Evolutionary conservation across 2,888 invertebrate genomes (phyloP), one percentile per base, ranked within the genome.

Genomic region (Pharmacophagus antenor): DNA sequence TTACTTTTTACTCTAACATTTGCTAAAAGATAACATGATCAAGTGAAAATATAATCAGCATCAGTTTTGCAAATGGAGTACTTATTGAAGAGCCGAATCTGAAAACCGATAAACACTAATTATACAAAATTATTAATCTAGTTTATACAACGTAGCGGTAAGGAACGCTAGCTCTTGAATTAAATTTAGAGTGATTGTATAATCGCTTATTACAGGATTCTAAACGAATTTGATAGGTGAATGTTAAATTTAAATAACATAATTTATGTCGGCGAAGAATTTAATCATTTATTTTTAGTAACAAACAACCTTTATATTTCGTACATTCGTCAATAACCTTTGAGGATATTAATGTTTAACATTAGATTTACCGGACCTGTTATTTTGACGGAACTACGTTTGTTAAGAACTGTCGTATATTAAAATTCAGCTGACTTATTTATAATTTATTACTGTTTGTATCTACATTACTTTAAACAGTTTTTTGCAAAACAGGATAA

Each of bases 111-210:
- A 46, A 21, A 21, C 21, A 18, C 17, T 46, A 21, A 46, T 46
- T 46, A 46, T 21, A 46, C 46, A 17, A 46, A 46, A 46, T 46
- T 46, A 46, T 46, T 21, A 46, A 46, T 21, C 18, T 46, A 46
- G 46, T 46, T 46, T 5, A 46, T 5, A 21, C 20, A 46, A 20
- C 46, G 46, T 21, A 46, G 42, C 4, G 2, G 17, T 7, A 42
- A 17, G 42, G 17, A 42, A 42, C 3, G 42, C 42, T 42, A n/a
- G 17, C 42, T 17, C 17, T 42, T 42, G 42, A 42, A 17, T 17
- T 42, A 42, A 42, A 42, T 42, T 42, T 1, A 17, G 5, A 42
- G 17, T 18, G 17, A 42, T 17, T 17, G 1, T 42, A 17, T 42
- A 42, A 42, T 42, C 17, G 42, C 42, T 42, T 42, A 42, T 42